Base-by-base conservation (phyloP, 2,113 vertebrate genomes). In the Gopherus flavomarginatus region DNA sequence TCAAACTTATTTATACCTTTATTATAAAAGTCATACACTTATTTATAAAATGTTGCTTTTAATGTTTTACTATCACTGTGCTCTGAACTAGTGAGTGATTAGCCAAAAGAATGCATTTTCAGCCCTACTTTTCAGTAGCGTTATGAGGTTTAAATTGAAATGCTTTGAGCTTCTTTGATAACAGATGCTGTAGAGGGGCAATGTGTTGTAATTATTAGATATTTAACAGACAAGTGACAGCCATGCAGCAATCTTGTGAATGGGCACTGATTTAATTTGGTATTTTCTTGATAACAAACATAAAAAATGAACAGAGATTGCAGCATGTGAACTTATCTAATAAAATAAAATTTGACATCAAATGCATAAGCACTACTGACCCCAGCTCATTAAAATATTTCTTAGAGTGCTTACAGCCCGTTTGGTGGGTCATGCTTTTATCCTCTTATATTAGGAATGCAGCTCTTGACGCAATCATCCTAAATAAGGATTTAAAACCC, bases 51-150 rank as follows among this genome's bases (percentile, higher is more conserved):
- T 69, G 4, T 86, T 84, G 54, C 79, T 93, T 96, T 92, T 91
- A 93, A 90, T n/a, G 31, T 96, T 50, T 80, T 3, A 49, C 5
- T 90, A 59, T 84, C 1, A 1, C 65, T 9, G 47, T 56, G 81
- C 9, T 90, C 77, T 54, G 87, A 93, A 88, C 19, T 91, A 27
- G 81, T 65, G 94, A 94, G 91, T 65, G 69, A 92, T 96, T 97
- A 94, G 92, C 87, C 59, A 81, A 59, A 44, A n/a, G 7, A 13
- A 7, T 72, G 1, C 24, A 69, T 84, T 94, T 72, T 72, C 50
- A 26, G 52, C 59, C 54, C 11, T 87, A 35, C 42, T 85, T 89
- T 90, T 94, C 54, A 82, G n/a, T 29, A 49, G 27, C 21, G 9
- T 88, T 86, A 88, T 22, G 35, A 83, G 56, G 2, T 11, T 85